Base-by-base conservation (phyloP, 2,888 invertebrate species). In the Napeogenes sylphis region DNA sequence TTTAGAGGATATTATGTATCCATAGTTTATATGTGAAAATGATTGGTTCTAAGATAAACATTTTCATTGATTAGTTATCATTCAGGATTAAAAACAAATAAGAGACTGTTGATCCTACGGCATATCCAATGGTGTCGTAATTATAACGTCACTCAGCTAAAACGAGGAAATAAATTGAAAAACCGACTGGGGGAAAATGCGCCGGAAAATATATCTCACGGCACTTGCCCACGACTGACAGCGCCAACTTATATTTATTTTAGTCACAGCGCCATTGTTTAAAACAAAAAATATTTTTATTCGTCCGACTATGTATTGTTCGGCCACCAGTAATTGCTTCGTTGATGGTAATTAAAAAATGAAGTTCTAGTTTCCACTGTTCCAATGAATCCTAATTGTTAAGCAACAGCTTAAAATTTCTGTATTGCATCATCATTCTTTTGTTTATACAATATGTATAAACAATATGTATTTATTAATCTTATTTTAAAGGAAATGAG, bases 81-180 rank as follows among this genome's bases (percentile, higher is more conserved):
- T 51, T 46, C 13, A 42, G 55, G 45, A 55, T 53, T 59, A 32
- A 45, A 12, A 51, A 51, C 30, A 51, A 30, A 51, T 51, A 30
- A 8, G 51, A 51, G 51, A 30, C 51, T 62, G 76, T 71, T 77
- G 80, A 81, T 84, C 82, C 83, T 81, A 82, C 79, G 82, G 81
- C 74, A 75, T 76, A 71, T 74, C 77, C 72, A 73, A 74, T 77
- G 76, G 75, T 75, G 73, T 76, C 78, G 83, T 85, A 86, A 89
- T 87, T 86, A 87, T 84, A 80, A 79, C 83, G 79, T 83, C 85
- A 85, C 80, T 84, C 81, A 78, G 80, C 81, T 84, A 85, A 87
- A 88, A 85, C 84, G 82, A 77, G 80, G 77, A 84, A 85, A 89
- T 87, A 85, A 88, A 89, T 87, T 88, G 85, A 87, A 88, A 87